Conservation (phyloP, 2,888 invertebrate species). For the Biston betularia region DNA sequence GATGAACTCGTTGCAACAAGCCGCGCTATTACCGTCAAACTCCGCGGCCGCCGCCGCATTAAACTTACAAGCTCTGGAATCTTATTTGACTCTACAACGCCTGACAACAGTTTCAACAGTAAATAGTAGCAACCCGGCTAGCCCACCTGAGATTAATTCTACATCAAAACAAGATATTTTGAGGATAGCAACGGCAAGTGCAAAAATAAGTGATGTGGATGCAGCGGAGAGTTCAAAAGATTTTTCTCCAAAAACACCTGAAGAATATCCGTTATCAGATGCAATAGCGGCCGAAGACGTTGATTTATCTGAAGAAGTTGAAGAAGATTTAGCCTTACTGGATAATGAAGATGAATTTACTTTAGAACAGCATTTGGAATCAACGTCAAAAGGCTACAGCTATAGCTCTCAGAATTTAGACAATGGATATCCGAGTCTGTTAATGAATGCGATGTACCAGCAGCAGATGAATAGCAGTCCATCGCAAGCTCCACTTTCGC, state of each 20-base stretch:
- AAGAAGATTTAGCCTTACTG: constrained; percentile 90
- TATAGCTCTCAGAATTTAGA: constrained; percentile 86
- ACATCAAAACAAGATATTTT: constrained; percentile 89
- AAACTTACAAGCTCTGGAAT: constrained; percentile 94
- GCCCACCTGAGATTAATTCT: constrained; percentile 65
- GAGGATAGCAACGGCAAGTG: constrained; percentile 87
- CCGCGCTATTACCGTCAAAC: constrained; percentile 92
- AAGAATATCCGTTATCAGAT: constrained; percentile 81
- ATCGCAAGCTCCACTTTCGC: constrained; percentile 77
- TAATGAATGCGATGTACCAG: constrained; percentile 89
- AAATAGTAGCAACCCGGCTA: constrained; percentile 68
- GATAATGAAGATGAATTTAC: constrained; percentile 91
- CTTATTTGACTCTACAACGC: constrained; percentile 93
- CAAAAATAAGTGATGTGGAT: constrained; percentile 81
- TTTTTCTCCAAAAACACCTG: constrained; percentile 80
- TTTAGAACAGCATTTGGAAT: constrained; percentile 84
- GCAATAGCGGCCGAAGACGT: constrained; percentile 87
- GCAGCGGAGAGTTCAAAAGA: constrained; percentile 71
- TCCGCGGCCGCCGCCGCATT: constrained; percentile 94
- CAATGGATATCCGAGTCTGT: constrained; percentile 89
- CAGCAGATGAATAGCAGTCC: constrained; percentile 83
- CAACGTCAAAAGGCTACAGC: constrained; percentile 75
- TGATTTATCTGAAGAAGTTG: constrained; percentile 90
- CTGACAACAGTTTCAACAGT: constrained; percentile 90
- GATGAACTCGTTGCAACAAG: constrained; percentile 94